Evolutionary conservation across 2,888 invertebrate genomes (phyloP).

Genomic region (Temnothorax ravouxi): DNA sequence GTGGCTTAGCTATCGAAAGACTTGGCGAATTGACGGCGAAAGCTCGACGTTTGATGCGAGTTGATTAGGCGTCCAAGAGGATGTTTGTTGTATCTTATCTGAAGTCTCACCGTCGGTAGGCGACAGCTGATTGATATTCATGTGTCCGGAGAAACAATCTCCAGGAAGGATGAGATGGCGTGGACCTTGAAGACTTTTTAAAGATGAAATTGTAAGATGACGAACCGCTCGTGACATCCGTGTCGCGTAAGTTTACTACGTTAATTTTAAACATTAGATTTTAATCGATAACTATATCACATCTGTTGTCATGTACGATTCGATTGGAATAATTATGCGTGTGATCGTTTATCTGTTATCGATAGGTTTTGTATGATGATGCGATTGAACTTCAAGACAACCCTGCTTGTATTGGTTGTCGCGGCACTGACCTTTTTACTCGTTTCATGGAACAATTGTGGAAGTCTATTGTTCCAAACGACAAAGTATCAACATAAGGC

Average conservation of each 20-base stretch:
- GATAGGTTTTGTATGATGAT: conserved; percentile 88
- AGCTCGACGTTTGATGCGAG: background rate
- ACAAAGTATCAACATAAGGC: conserved; percentile 83
- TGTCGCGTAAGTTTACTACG: background rate
- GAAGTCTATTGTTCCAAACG: conserved; percentile 86
- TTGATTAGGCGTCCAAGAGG: background rate
- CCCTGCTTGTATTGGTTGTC: conserved; percentile 87
- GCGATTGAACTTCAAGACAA: conserved; percentile 93
- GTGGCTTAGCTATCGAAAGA: background rate
- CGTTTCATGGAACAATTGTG: conserved; percentile 92
- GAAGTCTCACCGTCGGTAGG: background rate
- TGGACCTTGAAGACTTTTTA: background rate
- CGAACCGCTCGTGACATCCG: conserved; percentile 27
- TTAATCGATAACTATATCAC: background rate
- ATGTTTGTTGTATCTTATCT: background rate
- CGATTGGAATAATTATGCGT: background rate
- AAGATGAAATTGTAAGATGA: conserved; percentile 33
- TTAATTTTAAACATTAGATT: background rate
- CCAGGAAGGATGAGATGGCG: background rate
- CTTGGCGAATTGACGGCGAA: background rate
- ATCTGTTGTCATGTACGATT: background rate
- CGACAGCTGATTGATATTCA: background rate
- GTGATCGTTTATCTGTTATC: background rate
- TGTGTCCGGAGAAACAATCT: background rate
- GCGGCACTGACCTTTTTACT: conserved; percentile 90